phyloP scores from a whole-genome alignment of 2,797 vertebrate species.

The Clarias laeviceps region DNA sequence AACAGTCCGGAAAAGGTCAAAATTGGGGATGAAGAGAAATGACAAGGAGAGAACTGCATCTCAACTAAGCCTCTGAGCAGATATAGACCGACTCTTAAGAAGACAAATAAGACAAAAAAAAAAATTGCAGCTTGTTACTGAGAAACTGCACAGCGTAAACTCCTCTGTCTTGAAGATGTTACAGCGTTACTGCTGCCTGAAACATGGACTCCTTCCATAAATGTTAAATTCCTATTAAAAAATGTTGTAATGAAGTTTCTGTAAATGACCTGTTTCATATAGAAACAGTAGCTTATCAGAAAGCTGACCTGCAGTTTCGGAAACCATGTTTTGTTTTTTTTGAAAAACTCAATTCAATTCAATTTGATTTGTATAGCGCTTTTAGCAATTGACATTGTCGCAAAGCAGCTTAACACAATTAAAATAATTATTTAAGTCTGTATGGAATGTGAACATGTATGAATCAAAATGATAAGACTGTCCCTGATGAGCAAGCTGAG shows the following conservation, averaged over 20 bases:
- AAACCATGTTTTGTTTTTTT: too few species aligned
- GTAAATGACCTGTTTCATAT: background rate
- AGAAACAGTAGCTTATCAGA: background rate
- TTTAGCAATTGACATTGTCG: too few species aligned
- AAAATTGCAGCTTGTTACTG: background rate
- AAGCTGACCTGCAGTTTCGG: background rate
- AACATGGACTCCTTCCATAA: too few species aligned
- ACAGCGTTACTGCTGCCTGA: background rate
- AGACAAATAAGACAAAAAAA: background rate
- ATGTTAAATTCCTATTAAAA: background rate
- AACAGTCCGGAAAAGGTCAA: slow-evolving; percentile 11
- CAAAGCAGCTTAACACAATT: too few species aligned
- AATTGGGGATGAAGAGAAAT: background rate
- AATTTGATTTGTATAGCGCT: too few species aligned
- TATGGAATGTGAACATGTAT: too few species aligned
- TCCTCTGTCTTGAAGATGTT: background rate
- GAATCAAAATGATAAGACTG: too few species aligned
- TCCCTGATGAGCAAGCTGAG: too few species aligned
- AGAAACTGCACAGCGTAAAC: background rate
- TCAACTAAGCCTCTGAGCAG: background rate
- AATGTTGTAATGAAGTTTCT: background rate
- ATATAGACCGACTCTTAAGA: background rate
- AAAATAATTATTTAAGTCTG: too few species aligned
- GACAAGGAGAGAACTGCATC: background rate
- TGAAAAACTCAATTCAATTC: too few species aligned